A percentile compares a stretch with the other conserved stretches of the same genome.
Conservation (phyloP, 2,888 invertebrate genomes). For the Clanis bilineata region DNA sequence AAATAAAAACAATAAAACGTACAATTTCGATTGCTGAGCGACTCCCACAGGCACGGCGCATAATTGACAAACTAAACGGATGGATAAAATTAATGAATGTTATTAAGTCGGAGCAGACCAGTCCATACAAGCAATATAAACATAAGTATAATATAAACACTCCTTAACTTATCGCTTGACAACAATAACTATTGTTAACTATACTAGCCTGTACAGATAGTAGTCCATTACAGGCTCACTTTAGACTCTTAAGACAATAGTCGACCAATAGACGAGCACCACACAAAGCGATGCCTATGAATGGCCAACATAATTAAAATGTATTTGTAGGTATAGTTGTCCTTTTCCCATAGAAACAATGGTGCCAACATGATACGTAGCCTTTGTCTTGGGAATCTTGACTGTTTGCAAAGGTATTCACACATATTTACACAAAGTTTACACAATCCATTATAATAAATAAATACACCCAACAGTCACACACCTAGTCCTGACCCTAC, state of each 20-base stretch:
- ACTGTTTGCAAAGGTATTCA: background rate
- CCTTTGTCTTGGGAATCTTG: background rate
- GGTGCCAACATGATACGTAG: background rate
- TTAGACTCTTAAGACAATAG: slow-evolving; percentile 20
- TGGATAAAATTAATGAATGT: too few relatives aligned
- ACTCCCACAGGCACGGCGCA: too few relatives aligned
- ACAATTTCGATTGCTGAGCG: too few relatives aligned
- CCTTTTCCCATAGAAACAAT: slow-evolving; percentile 15
- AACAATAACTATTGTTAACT: slow-evolving; percentile 17
- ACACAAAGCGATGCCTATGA: slow-evolving; percentile 14
- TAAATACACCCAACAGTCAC: too few relatives aligned
- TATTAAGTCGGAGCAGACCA: background rate
- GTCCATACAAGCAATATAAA: background rate
- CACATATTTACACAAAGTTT: too few relatives aligned
- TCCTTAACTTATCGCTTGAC: background rate
- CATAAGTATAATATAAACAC: background rate
- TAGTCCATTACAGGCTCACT: slow-evolving; percentile 9
- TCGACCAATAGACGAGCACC: slow-evolving; percentile 10
- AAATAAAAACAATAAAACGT: too few relatives aligned
- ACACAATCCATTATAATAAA: too few relatives aligned
- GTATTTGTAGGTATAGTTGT: slow-evolving; percentile 5
- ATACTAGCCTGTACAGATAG: slow-evolving; percentile 13
- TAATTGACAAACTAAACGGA: too few relatives aligned
- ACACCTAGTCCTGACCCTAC: too few relatives aligned
- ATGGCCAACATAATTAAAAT: slow-evolving; percentile 18